Evolutionary conservation across 2,113 vertebrate genomes (phyloP), one percentile per base, ranked within the genome.

Genomic region (Camelus bactrianus): DNA sequence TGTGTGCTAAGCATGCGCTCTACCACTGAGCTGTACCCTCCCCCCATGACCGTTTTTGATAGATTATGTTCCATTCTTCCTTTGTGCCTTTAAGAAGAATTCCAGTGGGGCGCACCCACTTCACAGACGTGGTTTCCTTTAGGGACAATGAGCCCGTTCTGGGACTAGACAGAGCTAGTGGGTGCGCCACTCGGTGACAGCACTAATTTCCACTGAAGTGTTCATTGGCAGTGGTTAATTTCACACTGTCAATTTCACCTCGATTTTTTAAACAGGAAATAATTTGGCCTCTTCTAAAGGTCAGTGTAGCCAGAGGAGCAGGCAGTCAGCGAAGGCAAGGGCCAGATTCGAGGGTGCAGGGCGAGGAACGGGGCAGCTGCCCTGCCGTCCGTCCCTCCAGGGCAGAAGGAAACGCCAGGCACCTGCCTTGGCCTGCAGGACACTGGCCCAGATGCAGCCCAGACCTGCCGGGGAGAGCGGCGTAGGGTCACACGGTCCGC

Each of bases 281-380:
- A 73, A 52, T 11, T 35, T 0, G 0, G 35, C 42, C 22, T 35
- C 50, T 54, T 52, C 58, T 65, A 42, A 54, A 85, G 69, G n/a
- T 3, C 0, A 0, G 4, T 17, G 12, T 54, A 30, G n/a, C 19
- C 17, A 0, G 0, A 83, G 67, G 3, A 30, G 24, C 42, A 10
- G 52, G 89, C 52, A 42, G 15, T 24, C 65, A 38, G n/a, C 1
- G 22, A 50, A 48, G 42, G 64, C 64, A 1, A 24, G 32, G 15
- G 86, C 56, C 1, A 0, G 0, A 48, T 38, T 28, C 10, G 7
- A 24, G 7, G 1, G 15, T 38, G 3, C 3, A 1, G 67, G 2
- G 52, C 22, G 0, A 56, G 16, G n/a, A 52, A 30, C n/a, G 35
- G 8, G 54, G 65, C 24, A 0, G 8, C 73, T 42, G 30, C 75